Evolutionary conservation across 2,888 invertebrate genomes (phyloP), one percentile per base, ranked within the genome.

Genomic region (Caenorhabditis sp.): DNA sequence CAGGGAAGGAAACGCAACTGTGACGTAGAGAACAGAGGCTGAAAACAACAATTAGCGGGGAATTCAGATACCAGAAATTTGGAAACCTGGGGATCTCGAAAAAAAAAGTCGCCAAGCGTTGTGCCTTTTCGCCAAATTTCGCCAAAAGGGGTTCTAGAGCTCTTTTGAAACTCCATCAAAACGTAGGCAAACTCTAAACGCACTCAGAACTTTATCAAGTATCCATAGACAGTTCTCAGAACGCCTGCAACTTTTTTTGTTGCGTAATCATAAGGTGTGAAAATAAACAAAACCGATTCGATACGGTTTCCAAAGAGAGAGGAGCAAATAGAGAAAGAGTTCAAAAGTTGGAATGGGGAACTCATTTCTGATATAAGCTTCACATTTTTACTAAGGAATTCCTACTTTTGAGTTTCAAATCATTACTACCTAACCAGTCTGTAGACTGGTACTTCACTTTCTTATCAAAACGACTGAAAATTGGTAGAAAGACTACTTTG

Each of bases 241-340:
- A 68, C 68, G 24, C 68, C 54, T 68, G 54, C 68, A 54, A 38
- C 38, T 51, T 68, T 68, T 68, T 68, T 38, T 49, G n/a, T 26
- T 49, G 54, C 68, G 68, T 51, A 38, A 68, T 68, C 68, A 68
- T 68, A 54, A 68, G 68, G 68, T 68, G 68, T 68, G 54, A 68
- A 54, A 68, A 68, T 68, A 68, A 68, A 54, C 22, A 68, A n/a
- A 38, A 68, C n/a, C 8, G 28, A 22, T 51, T 51, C 49, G 49
- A 51, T 51, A 66, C 68, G 14, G 31, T 63, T 24, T 31, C 63
- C 24, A 19, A 14, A 44, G 24, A 38, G 54, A 54, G 68, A 26
- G 38, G 16, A 38, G 41, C 68, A 68, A 68, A 68, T 41, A 68
- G 26, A 54, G 16, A 54, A 68, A 38, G 54, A 68, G 68, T 54